Percentiles rank a stretch among this genome's conserved stretches.
Conservation (phyloP, 1,140 invertebrate species). For the Dendrolimus punctatus region DNA sequence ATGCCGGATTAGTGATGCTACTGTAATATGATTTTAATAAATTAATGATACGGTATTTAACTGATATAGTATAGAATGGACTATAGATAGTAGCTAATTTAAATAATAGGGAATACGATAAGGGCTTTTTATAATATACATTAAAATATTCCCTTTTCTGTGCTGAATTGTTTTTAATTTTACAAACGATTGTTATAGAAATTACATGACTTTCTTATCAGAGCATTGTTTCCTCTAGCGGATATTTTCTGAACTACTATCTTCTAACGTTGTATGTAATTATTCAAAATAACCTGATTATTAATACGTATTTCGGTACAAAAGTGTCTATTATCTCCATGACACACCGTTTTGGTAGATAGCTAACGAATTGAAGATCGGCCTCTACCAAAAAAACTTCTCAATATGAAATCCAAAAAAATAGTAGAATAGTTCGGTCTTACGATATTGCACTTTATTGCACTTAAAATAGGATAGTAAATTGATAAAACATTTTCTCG, state of each 20-base stretch:
- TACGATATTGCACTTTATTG: constrained; percentile 32
- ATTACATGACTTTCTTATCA: too few relatives aligned
- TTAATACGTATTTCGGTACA: too few relatives aligned
- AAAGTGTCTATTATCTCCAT: too few relatives aligned
- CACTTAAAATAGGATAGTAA: constrained; percentile 31
- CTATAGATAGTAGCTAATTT: constrained; percentile 62
- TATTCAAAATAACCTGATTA: too few relatives aligned
- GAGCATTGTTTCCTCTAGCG: too few relatives aligned
- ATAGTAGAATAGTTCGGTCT: constrained; percentile 30
- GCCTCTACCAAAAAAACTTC: background rate
- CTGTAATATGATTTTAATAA: constrained; percentile 31
- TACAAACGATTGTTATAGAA: background rate
- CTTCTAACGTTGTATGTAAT: too few relatives aligned
- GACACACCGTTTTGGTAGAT: too few relatives aligned
- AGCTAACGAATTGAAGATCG: too few relatives aligned
- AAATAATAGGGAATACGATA: constrained; percentile 44
- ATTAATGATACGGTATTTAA: constrained; percentile 50
- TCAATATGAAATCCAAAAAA: constrained; percentile 21
- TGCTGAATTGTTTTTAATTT: background rate
- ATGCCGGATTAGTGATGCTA: constrained; percentile 3
- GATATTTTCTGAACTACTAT: too few relatives aligned
- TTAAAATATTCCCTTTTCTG: too few relatives aligned
- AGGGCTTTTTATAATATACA: constrained; percentile 43
- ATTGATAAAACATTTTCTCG: constrained; percentile 14
- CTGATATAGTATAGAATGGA: constrained; percentile 57